Percentiles rank a stretch among this genome's conserved stretches.
phyloP scores from a whole-genome alignment of 2,797 vertebrate species.

The Parauchenoglanis punctatus region DNA sequence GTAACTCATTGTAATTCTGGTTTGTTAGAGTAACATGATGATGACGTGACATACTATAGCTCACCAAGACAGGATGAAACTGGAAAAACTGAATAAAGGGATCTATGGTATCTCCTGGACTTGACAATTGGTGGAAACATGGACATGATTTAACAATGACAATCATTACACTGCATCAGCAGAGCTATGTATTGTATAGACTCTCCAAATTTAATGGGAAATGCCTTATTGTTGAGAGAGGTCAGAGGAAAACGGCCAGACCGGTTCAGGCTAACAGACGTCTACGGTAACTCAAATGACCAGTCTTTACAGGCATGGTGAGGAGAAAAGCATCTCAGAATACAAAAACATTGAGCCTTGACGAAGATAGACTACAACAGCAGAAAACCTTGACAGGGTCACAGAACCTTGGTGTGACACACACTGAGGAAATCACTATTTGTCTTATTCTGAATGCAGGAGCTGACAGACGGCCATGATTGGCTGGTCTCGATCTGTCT shows the following conservation, averaged over 20 bases:
- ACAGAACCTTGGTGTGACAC: background rate
- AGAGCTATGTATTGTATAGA: background rate
- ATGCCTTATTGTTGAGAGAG: background rate
- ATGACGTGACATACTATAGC: background rate
- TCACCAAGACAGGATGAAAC: background rate
- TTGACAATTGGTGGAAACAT: background rate
- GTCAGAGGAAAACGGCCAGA: background rate
- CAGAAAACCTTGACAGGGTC: background rate
- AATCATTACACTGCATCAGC: background rate
- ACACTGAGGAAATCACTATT: background rate
- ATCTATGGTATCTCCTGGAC: background rate
- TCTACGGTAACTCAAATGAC: background rate
- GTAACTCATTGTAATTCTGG: background rate
- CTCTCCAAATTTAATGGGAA: constrained; percentile 4
- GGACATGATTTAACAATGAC: background rate
- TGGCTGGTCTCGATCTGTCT: background rate
- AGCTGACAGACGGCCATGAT: background rate
- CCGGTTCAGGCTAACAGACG: background rate
- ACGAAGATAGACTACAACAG: background rate
- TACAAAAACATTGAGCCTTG: background rate
- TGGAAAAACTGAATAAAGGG: background rate
- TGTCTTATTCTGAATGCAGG: background rate
- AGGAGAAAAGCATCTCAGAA: background rate
- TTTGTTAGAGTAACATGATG: background rate
- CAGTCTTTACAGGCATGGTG: background rate